Base-by-base conservation (phyloP, 2,797 vertebrate genomes). In the Parambassis ranga region DNA sequence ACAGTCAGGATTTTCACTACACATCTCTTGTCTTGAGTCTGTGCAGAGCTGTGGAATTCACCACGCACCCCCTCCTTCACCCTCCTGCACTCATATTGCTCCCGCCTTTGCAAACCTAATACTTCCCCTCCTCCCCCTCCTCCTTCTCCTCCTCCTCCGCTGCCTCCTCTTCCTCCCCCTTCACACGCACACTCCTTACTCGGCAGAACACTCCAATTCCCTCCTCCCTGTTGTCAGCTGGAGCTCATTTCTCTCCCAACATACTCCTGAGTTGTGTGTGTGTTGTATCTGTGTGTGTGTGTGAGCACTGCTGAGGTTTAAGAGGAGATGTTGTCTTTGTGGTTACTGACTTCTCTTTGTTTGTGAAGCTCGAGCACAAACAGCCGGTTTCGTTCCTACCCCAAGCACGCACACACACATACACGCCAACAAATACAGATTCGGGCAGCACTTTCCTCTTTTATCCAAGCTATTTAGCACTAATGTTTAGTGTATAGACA, bases 221-320 rank as follows among this genome's bases (percentile, higher is more conserved):
- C 53, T 33, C 51, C 71, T 16, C 18, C n/a, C 4, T 65, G 41
- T 69, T 59, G 77, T 87, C 87, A 86, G 87, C 87, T 87, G 87
- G 83, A 89, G 84, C 79, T 81, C 65, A 81, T 88, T 87, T 89
- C 79, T 86, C 73, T 84, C 80, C 58, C 26, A 11, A 61, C 74
- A 77, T 77, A 69, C 70, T 75, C 70, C 62, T 33, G 31, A 81
- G 57, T 10, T 20, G 24, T 61, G 50, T 55, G 53, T 65, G 64
- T 55, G 49, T 18, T 20, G 44, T 32, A 55, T 6, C 22, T 18
- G 44, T 28, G 37, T 24, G 41, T 35, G 30, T 10, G 13, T 37
- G 36, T 9, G 20, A 59, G 61, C 41, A 9, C 77, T 50, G 81
- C 70, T 49, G 67, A 80, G 59, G 75, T 71, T 77, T 53, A 65